phyloP scores from a whole-genome alignment of 2,113 vertebrate genomes.

The Aptenodytes forsteri region DNA sequence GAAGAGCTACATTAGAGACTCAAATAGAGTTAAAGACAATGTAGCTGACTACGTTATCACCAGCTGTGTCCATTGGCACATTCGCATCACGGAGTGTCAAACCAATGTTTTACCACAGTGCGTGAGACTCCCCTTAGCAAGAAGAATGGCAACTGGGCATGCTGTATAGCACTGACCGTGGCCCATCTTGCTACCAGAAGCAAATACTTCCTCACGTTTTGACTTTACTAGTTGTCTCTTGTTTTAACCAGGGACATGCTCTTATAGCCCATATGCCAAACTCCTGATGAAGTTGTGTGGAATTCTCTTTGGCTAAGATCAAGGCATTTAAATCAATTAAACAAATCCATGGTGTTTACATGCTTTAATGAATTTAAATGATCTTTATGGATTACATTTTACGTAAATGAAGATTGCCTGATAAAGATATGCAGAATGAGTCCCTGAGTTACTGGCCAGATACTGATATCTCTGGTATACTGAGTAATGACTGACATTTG shows the following conservation, averaged over 20 bases:
- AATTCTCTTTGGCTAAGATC: background rate
- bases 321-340: background rate
- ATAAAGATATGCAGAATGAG: background rate
- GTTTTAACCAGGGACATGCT: background rate
- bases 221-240: background rate
- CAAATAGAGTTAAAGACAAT: background rate
- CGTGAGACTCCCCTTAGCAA: background rate
- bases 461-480: background rate
- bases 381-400: background rate
- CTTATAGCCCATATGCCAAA: background rate
- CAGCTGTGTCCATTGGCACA: background rate
- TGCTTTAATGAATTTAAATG: background rate
- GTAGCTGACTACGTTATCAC: background rate
- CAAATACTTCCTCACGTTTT: background rate
- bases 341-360: background rate
- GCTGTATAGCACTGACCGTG: background rate
- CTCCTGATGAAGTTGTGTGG: background rate
- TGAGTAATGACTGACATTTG: background rate
- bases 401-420: background rate
- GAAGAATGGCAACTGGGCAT: background rate
- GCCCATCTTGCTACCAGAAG: background rate
- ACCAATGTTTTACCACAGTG: background rate
- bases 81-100: background rate
- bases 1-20: background rate
- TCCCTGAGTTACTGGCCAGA: background rate